phyloP scores from a whole-genome alignment of 2,797 vertebrate genomes.

The Siniperca scherzeri region DNA sequence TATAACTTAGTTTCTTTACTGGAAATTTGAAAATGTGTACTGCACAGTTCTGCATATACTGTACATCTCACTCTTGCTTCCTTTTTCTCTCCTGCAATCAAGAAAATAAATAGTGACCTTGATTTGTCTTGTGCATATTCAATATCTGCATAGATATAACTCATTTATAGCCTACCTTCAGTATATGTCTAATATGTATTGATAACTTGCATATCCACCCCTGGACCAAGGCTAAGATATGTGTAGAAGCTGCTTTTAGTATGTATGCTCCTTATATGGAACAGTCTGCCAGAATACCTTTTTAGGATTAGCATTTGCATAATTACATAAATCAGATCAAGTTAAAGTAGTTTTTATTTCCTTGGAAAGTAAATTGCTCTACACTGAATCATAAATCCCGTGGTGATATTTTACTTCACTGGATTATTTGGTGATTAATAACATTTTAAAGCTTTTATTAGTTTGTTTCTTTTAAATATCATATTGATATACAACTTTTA shows the following conservation, averaged over 20 bases:
- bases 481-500: background rate
- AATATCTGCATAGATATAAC: background rate
- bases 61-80: background rate
- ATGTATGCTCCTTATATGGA: background rate
- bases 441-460: constrained; percentile 18
- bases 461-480: constrained; percentile 6
- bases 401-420: constrained; percentile 11
- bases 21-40: background rate
- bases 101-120: background rate
- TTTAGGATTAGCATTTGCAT: constrained; percentile 34
- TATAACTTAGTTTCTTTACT: background rate
- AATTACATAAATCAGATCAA: constrained; percentile 35
- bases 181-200: background rate
- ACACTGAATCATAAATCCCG: constrained; percentile 33
- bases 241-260: constrained; percentile 6
- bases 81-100: background rate
- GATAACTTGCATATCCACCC: background rate
- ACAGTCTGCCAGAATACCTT: background rate
- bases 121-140: background rate
- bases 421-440: constrained; percentile 24
- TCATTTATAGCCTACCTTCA: background rate
- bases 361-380: constrained; percentile 22
- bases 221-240: background rate
- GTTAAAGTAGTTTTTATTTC: constrained; percentile 36
- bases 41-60: background rate